These are phyloP conservation scores for Sebastes fasciatus DNA, from an alignment of 2,113 vertebrate species.

Conservation along the genomic window DNA sequence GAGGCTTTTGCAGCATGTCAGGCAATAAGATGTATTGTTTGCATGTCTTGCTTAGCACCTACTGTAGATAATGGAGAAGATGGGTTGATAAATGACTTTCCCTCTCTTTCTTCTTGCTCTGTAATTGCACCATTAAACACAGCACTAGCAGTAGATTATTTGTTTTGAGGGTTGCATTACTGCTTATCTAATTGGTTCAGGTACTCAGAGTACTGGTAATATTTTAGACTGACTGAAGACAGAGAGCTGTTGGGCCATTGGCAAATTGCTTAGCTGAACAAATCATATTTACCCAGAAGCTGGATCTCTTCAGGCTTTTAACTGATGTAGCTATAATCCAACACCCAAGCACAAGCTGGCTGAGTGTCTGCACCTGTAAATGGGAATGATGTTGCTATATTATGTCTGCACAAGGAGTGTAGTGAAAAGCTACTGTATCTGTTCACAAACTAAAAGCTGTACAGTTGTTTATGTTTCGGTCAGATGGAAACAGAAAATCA, in stretches of 20 bases:
- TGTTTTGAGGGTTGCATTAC: constrained; percentile 43
- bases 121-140: constrained; percentile 44
- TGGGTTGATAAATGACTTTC: constrained; percentile 22
- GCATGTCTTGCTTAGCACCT: neutral
- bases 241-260: constrained; percentile 27
- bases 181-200: constrained; percentile 52
- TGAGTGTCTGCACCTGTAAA: neutral
- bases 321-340: neutral
- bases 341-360: neutral
- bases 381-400: neutral
- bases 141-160: constrained; percentile 44
- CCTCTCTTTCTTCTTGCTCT: neutral
- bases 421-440: neutral
- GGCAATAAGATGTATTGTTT: neutral
- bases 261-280: constrained; percentile 28
- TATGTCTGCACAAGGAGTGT: neutral
- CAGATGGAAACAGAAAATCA: neutral
- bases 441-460: neutral
- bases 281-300: constrained; percentile 17
- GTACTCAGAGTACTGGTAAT: constrained; percentile 39
- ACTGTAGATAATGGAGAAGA: constrained; percentile 13
- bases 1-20: neutral
- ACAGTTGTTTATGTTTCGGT: no score
- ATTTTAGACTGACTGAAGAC: constrained; percentile 37
- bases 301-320: constrained; percentile 17